These are phyloP conservation scores for Gisinianus flammeolus DNA, from an alignment of 2,888 invertebrate genomes.

Conservation along the genomic window DNA sequence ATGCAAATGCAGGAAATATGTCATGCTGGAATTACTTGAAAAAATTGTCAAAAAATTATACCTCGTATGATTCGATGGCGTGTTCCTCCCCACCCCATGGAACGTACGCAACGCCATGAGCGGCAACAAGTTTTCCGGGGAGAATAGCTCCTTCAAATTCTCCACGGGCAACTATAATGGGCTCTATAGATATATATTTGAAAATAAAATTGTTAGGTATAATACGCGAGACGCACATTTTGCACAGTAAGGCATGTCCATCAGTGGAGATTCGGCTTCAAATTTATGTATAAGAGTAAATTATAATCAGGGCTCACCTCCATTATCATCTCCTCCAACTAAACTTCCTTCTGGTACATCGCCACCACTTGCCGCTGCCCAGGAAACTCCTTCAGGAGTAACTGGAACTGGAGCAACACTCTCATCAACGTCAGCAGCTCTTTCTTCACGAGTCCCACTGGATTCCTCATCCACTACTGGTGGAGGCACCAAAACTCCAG, in stretches of 20 bases:
- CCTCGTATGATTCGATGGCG: conserved; percentile 73
- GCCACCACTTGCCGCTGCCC: conserved; percentile 45
- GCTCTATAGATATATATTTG: no score
- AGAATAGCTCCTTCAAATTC: conserved; percentile 75
- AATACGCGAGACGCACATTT: no score
- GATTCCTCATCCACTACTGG: no score
- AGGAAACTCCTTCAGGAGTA: conserved; percentile 48
- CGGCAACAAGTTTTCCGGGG: conserved; percentile 78
- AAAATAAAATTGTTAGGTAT: no score
- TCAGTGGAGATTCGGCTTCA: no score
- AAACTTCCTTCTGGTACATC: conserved; percentile 52
- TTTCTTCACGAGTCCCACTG: background rate
- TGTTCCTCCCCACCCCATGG: conserved; percentile 80
- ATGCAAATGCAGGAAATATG: no score
- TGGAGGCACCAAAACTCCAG: no score
- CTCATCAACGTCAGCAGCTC: background rate
- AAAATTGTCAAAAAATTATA: conserved; percentile 60
- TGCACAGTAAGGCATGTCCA: no score
- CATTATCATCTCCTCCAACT: conserved; percentile 64
- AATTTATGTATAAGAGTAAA: no score
- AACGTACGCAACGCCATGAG: conserved; percentile 73
- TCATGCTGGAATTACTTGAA: no score
- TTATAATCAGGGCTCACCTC: no score
- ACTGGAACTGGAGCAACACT: conserved; percentile 37
- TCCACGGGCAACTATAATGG: conserved; percentile 72